Evolutionary conservation across 2,888 invertebrate genomes (phyloP).

Genomic region (Diogma glabrata): DNA sequence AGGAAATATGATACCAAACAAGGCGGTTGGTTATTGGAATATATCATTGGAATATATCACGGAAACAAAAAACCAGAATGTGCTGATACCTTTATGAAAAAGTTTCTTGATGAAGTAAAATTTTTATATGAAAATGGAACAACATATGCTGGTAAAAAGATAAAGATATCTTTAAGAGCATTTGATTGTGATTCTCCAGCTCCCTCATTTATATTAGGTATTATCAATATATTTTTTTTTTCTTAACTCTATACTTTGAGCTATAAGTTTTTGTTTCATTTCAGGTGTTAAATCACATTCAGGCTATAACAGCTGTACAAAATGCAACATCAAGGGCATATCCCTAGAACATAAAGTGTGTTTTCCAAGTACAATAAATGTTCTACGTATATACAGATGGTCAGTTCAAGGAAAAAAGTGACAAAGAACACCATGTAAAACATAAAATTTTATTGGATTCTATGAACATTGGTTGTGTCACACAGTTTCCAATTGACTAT

Average conservation of each 20-base stretch:
- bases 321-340: background rate
- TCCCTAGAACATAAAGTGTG: conserved; percentile 10
- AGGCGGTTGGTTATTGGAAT: too few relatives aligned
- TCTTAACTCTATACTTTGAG: too few relatives aligned
- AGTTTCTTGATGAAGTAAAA: too few relatives aligned
- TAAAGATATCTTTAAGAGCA: background rate
- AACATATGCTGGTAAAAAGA: background rate
- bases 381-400: background rate
- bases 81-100: too few relatives aligned
- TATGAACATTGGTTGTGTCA: background rate
- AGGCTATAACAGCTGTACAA: conserved; percentile 9
- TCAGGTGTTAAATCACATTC: conserved; percentile 9
- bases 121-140: background rate
- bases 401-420: background rate
- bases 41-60: too few relatives aligned
- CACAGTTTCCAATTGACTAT: background rate
- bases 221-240: too few relatives aligned
- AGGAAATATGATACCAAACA: background rate
- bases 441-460: background rate
- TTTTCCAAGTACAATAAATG: background rate
- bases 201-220: conserved; percentile 1
- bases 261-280: background rate
- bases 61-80: too few relatives aligned
- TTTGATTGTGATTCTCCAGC: background rate
- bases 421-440: background rate